These are phyloP conservation scores for Speoplatyrhinus poulsoni DNA, from an alignment of 2,113 vertebrate species.

Conservation along the genomic window DNA sequence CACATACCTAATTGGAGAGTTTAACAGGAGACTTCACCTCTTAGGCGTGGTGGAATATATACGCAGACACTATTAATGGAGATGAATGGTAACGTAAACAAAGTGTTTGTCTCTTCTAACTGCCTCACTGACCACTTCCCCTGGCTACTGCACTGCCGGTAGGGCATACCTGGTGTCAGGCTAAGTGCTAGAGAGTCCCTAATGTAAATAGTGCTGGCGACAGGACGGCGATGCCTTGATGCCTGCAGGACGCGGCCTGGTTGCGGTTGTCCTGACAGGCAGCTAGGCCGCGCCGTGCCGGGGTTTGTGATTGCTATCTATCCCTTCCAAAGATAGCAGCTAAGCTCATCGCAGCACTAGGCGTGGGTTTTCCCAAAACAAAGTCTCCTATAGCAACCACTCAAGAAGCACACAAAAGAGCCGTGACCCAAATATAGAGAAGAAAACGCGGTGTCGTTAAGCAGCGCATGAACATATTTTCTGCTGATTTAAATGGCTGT, in stretches of 20 bases:
- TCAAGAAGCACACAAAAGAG: slow-evolving; percentile 37
- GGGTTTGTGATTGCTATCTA: slow-evolving; percentile 77
- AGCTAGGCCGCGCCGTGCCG: background rate
- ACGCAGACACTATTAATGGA: slow-evolving; percentile 69
- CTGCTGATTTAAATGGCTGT: too few species aligned
- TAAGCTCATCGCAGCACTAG: slow-evolving; percentile 51
- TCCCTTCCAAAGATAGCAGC: slow-evolving; percentile 67
- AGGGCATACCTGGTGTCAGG: slow-evolving; percentile 79
- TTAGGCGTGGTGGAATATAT: slow-evolving; percentile 26
- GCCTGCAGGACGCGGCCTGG: slow-evolving; percentile 72
- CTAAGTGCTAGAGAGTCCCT: slow-evolving; percentile 76
- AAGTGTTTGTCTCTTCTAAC: slow-evolving; percentile 70
- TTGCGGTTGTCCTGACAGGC: slow-evolving; percentile 58
- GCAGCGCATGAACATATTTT: too few species aligned
- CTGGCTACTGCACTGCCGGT: slow-evolving; percentile 71
- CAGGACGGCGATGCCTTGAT: slow-evolving; percentile 79
- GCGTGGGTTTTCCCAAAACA: slow-evolving; percentile 65
- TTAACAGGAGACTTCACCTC: slow-evolving; percentile 46
- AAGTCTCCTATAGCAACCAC: slow-evolving; percentile 60
- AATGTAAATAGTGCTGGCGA: slow-evolving; percentile 82
- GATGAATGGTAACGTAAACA: slow-evolving; percentile 78
- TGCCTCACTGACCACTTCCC: slow-evolving; percentile 67
- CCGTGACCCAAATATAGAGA: slow-evolving; percentile 51
- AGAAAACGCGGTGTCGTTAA: slow-evolving; percentile 5
- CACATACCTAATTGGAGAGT: slow-evolving; percentile 7